Percentiles rank a stretch among this genome's conserved stretches.
phyloP scores from a whole-genome alignment of 2,888 invertebrate genomes.

The Drosophila testacea region DNA sequence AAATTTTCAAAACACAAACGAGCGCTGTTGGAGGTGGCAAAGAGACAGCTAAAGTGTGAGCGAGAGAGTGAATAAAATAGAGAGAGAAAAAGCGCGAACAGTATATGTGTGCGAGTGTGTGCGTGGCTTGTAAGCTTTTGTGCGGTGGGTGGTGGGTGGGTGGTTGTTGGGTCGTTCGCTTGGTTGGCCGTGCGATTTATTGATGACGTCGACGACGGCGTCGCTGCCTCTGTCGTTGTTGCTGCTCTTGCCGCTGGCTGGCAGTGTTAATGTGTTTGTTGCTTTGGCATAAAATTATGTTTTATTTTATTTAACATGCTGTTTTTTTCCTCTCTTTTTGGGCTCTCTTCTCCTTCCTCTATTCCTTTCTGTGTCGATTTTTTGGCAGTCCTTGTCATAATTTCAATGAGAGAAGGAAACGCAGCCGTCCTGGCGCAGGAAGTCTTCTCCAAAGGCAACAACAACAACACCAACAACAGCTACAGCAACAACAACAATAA shows the following conservation, averaged over 20 bases:
- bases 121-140: conserved; percentile 73
- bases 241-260: conserved; percentile 42
- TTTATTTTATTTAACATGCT: conserved; percentile 81
- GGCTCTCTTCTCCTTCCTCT: conserved; percentile 33
- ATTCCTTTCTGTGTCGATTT: conserved; percentile 49
- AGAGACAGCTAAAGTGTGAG: conserved; percentile 29
- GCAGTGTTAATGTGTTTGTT: conserved; percentile 81
- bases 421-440: conserved; percentile 65
- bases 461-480: conserved; percentile 15
- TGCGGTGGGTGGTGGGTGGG: conserved; percentile 63
- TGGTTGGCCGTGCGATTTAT: conserved; percentile 75
- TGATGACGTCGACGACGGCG: conserved; percentile 75
- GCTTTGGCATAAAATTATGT: conserved; percentile 79
- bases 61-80: conserved; percentile 17
- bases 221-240: conserved; percentile 41
- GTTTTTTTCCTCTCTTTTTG: conserved; percentile 27
- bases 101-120: conserved; percentile 19
- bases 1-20: conserved; percentile 83
- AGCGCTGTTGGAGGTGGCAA: conserved; percentile 61
- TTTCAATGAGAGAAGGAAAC: conserved; percentile 64
- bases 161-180: conserved; percentile 57
- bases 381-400: conserved; percentile 78
- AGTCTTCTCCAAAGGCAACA: conserved; percentile 49
- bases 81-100: conserved; percentile 3
- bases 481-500: conserved; percentile 60